These are phyloP conservation scores for Lepisosteus osseus DNA, from an alignment of 2,113 vertebrate species.

Conservation along the genomic window DNA sequence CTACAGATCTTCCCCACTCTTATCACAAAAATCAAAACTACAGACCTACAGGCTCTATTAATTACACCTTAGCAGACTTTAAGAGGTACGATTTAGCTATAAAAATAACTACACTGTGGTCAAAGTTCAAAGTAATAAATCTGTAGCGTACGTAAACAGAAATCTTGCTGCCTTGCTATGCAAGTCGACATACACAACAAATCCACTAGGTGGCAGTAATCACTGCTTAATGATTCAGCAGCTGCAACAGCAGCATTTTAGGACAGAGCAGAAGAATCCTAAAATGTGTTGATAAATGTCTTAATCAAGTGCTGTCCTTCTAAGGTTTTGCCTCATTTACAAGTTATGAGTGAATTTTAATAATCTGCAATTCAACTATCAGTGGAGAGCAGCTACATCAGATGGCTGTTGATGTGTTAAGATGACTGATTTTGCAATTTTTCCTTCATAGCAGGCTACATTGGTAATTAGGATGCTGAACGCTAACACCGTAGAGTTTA, in stretches of 20 bases:
- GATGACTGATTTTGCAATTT: conserved; percentile 68
- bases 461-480: too few species aligned
- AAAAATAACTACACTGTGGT: too few species aligned
- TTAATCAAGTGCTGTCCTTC: conserved; percentile 67
- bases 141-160: too few species aligned
- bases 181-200: conserved; percentile 16
- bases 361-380: conserved; percentile 67
- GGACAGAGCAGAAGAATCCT: conserved; percentile 30
- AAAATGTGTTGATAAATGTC: conserved; percentile 70
- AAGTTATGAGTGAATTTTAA: conserved; percentile 72
- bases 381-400: conserved; percentile 61
- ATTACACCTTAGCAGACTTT: too few species aligned
- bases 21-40: too few species aligned
- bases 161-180: too few species aligned
- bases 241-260: conserved; percentile 26
- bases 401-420: conserved; percentile 62
- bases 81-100: too few species aligned
- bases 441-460: conserved; percentile 55
- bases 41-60: too few species aligned
- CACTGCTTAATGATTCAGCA: conserved; percentile 44
- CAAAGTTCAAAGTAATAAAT: too few species aligned
- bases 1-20: too few species aligned
- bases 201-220: conserved; percentile 70
- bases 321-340: conserved; percentile 68
- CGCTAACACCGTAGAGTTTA: too few species aligned